phyloP scores from a whole-genome alignment of 2,888 invertebrate genomes.

The Prosopocoilus inquinatus region DNA sequence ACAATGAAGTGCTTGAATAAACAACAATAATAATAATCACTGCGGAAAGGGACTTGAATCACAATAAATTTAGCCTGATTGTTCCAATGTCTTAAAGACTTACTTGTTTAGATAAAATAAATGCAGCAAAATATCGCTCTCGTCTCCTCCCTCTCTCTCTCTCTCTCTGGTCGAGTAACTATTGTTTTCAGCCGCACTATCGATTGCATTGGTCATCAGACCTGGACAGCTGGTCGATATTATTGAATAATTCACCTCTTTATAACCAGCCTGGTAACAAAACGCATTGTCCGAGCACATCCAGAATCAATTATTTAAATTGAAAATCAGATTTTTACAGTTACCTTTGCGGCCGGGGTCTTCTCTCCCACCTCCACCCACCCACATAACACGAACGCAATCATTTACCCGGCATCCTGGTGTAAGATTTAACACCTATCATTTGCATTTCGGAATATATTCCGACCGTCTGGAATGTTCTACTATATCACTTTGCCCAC shows the following conservation, averaged over 20 bases:
- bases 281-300: constrained; percentile 1
- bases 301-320: constrained; percentile 25
- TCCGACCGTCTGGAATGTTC: constrained; percentile 24
- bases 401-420: constrained; percentile 22
- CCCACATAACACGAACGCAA: constrained; percentile 16
- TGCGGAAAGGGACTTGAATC: too few species aligned
- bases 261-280: constrained; percentile 1
- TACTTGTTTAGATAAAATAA: too few species aligned
- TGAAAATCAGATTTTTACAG: constrained; percentile 29
- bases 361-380: constrained; percentile 17
- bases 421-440: constrained; percentile 33
- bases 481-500: constrained; percentile 27
- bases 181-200: constrained; percentile 1
- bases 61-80: too few species aligned
- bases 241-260: constrained; percentile 18
- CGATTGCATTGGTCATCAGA: constrained; percentile 18
- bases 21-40: too few species aligned
- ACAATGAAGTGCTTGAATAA: too few species aligned
- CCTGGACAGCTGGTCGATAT: constrained; percentile 18
- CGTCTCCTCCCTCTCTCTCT: too few species aligned
- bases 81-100: too few species aligned
- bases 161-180: too few species aligned
- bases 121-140: too few species aligned
- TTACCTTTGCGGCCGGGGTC: constrained; percentile 4
- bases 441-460: constrained; percentile 36